phyloP scores from a whole-genome alignment of 2,113 vertebrate genomes.

The Naja naja region DNA sequence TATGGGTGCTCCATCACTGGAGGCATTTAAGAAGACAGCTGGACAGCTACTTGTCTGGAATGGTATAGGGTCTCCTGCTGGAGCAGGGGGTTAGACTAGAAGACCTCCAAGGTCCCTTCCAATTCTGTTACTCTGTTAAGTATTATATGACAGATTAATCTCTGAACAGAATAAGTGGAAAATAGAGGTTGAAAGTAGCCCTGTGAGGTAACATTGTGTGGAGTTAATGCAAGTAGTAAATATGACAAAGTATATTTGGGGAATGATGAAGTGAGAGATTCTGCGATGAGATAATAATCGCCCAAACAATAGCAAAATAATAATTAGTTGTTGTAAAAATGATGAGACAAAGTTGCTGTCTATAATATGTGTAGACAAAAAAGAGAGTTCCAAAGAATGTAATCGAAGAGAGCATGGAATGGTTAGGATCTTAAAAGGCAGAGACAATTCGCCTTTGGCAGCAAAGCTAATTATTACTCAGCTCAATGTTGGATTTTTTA shows the following conservation, averaged over 20 bases:
- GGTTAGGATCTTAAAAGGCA: not conserved
- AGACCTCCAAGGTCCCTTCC: not conserved
- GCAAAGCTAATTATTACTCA: not conserved
- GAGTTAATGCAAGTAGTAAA: not conserved
- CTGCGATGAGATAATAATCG: not conserved
- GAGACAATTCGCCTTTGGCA: not conserved
- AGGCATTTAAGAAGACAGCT: not conserved
- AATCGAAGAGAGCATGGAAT: not conserved
- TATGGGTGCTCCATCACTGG: not conserved
- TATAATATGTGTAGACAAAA: not conserved
- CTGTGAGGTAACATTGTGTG: not conserved
- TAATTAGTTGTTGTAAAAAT: not conserved
- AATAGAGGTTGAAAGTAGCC: not conserved
- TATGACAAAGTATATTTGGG: not conserved
- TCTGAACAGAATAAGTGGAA: not conserved
- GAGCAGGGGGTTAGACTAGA: not conserved
- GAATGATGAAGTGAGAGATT: not conserved
- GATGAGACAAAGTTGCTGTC: not conserved
- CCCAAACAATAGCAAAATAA: not conserved
- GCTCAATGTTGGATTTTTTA: not conserved
- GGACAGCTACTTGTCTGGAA: not conserved
- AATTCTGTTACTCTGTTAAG: not conserved
- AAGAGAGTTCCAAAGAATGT: not conserved
- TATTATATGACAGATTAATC: not conserved
- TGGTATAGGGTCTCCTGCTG: not conserved